phyloP scores from a whole-genome alignment of 2,797 vertebrate genomes.

The Aphelocoma californica region DNA sequence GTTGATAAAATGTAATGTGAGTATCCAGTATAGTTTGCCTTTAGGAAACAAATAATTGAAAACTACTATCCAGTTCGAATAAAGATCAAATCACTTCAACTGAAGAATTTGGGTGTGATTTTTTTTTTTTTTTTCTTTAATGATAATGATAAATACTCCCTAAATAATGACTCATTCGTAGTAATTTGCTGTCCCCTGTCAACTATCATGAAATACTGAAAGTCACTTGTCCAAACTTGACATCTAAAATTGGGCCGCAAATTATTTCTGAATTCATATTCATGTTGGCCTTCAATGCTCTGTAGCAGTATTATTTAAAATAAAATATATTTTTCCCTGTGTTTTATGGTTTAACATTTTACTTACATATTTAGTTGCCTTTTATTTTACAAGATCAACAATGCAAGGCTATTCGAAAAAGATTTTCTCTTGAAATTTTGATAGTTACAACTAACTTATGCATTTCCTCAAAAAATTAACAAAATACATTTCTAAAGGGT shows the following conservation, averaged over 20 bases:
- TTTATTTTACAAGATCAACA: not conserved
- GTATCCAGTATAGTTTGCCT: not conserved
- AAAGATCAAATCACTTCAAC: not conserved
- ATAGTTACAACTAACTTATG: not conserved
- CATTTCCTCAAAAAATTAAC: not conserved
- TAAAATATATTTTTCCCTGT: not conserved
- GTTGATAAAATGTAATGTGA: not conserved
- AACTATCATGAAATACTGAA: not conserved
- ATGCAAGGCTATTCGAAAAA: not conserved
- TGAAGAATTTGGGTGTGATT: not conserved
- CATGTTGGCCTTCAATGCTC: not conserved
- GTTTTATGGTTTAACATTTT: not conserved
- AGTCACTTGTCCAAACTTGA: not conserved
- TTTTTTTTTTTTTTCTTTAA: not conserved
- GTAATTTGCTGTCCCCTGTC: not conserved
- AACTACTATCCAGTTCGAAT: not conserved
- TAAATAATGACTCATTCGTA: not conserved
- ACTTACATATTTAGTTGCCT: not conserved
- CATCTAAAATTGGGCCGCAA: rapidly evolving
- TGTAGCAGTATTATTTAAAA: not conserved
- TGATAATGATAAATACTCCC: not conserved
- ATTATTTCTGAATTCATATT: not conserved
- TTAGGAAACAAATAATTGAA: not conserved
- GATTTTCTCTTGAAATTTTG: not conserved
- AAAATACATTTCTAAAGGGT: rapidly evolving